Base-by-base conservation (phyloP, 1,140 invertebrate genomes). In the Neodiprion pinetum region DNA sequence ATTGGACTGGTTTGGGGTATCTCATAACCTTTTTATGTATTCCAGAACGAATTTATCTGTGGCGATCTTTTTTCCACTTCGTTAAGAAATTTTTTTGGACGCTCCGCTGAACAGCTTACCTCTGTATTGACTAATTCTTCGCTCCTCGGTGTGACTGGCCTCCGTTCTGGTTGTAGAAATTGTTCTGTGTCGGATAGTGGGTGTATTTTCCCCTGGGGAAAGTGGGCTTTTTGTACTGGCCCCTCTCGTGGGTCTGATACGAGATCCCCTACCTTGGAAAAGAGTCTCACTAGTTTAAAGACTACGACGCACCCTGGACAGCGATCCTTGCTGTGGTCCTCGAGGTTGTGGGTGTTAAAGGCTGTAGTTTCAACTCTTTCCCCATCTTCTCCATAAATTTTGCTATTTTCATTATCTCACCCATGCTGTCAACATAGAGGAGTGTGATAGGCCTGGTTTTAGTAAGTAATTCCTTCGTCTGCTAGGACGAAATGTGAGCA, bases 251-350 rank as follows among this genome's bases (percentile, higher is more conserved):
- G 67, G 23, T 48, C 72, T 68, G 65, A 69, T 74, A 14, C 1
- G 14, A 69, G 5, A 50, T 53, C 53, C 49, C 73, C 73, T 17
- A 53, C 48, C 69, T 70, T 50, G 73, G 40, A 74, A 49, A 71
- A 53, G 68, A 50, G 73, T 68, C 68, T 28, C 50, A 7, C 73
- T 68, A 74, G 73, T 74, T 74, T 74, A 70, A 66, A 53, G 68
- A 12, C 7, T 68, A 48, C 61, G 12, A 14, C 12, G 48, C 17
- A 12, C 9, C 17, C 28, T 48, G 14, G 66, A 48, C 50, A 48
- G 65, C 17, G 17, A 1, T 74, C 48, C 68, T 74, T 48, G 61
- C 49, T 17, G 65, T 21, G 23, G 23, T 69, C 14, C n/a, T 48
- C 14, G 67, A n/a, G 17, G 23, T 69, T 17, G 12, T 17, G n/a